A percentile compares a stretch with the other conserved stretches of the same genome.
phyloP scores from a whole-genome alignment of 53 echinoderm and acorn worm species.

The Patiria pectinifera region DNA sequence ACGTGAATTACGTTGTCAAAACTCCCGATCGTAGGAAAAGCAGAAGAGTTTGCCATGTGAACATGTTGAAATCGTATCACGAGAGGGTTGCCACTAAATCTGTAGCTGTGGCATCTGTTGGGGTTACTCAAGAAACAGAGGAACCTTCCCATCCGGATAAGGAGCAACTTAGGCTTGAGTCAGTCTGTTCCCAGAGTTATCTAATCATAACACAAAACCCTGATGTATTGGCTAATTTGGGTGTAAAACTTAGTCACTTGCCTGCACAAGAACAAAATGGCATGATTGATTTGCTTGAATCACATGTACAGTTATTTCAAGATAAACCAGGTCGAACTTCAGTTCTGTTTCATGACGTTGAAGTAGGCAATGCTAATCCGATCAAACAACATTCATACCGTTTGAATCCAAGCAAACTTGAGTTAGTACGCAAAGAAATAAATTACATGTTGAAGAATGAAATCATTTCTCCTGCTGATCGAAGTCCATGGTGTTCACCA shows the following conservation, averaged over 20 bases:
- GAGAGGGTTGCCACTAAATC: not conserved
- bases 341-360: slow-evolving; percentile 55
- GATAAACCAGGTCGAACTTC: slow-evolving; percentile 56
- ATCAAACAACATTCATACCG: slow-evolving; percentile 72
- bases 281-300: slow-evolving; percentile 24
- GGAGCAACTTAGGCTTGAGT: too few relatives aligned
- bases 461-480: slow-evolving; percentile 65
- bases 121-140: too few relatives aligned
- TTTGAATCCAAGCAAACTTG: slow-evolving; percentile 43
- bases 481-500: slow-evolving; percentile 67
- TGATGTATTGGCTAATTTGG: slow-evolving; percentile 40
- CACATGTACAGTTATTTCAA: slow-evolving; percentile 40
- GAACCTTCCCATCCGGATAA: too few relatives aligned
- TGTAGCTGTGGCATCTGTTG: too few relatives aligned
- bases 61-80: slow-evolving; percentile 70
- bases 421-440: slow-evolving; percentile 59
- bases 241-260: slow-evolving; percentile 52
- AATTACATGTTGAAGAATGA: slow-evolving; percentile 69
- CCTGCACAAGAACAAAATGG: slow-evolving; percentile 24
- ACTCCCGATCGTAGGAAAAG: slow-evolving; percentile 73
- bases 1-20: slow-evolving; percentile 70
- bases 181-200: too few relatives aligned
- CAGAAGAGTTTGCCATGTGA: slow-evolving; percentile 66
- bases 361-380: slow-evolving; percentile 62
- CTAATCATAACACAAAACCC: slow-evolving; percentile 11